phyloP scores from a whole-genome alignment of 2,113 vertebrate genomes.

The Callospermophilus lateralis region DNA sequence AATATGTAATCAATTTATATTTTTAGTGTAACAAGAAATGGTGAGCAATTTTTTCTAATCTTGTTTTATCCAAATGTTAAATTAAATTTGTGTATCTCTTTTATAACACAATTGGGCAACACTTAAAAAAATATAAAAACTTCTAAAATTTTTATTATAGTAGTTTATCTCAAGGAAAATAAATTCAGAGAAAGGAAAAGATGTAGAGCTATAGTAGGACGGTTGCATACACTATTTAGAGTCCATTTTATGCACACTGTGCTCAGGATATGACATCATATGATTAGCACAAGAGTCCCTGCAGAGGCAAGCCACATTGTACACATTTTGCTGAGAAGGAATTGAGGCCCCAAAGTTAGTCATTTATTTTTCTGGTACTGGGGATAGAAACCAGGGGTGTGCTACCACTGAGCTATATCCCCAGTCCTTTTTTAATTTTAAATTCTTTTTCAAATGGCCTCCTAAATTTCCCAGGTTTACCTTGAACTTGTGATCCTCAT shows the following conservation, averaged over 20 bases:
- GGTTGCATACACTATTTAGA: not conserved
- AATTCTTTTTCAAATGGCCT: too few species aligned
- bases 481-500: too few species aligned
- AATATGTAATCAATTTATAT: not conserved
- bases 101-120: not conserved
- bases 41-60: not conserved
- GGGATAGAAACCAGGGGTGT: too few species aligned
- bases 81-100: not conserved
- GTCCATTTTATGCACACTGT: not conserved
- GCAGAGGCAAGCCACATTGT: not conserved
- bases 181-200: not conserved
- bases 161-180: constrained; percentile 24
- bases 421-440: too few species aligned
- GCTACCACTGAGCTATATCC: too few species aligned
- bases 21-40: not conserved
- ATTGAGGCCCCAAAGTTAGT: not conserved
- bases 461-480: too few species aligned
- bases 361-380: too few species aligned
- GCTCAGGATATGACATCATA: not conserved
- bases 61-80: constrained; percentile 12
- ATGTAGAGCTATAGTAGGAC: not conserved
- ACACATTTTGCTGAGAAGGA: not conserved
- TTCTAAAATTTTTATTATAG: not conserved
- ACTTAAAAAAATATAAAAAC: not conserved
- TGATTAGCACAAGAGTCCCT: not conserved